These are phyloP conservation scores for Oncorhynchus kisutch DNA, from an alignment of 2,113 vertebrate species.

Conservation along the genomic window DNA sequence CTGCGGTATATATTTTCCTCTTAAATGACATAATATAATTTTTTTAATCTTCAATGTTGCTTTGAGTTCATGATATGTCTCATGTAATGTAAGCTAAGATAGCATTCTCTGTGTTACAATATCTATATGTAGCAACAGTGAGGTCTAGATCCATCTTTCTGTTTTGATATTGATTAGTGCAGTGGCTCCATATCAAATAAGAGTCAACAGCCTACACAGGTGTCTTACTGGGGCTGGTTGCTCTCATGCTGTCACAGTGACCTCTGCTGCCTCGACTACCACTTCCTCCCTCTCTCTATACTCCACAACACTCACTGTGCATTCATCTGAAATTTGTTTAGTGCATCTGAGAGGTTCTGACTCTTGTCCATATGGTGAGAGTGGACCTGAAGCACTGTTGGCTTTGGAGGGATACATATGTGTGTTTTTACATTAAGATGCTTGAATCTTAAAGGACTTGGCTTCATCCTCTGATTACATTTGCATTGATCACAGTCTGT, in stretches of 20 bases:
- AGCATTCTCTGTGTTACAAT: no score
- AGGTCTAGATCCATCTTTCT: slow-evolving; percentile 22
- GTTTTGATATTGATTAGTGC: slow-evolving; percentile 31
- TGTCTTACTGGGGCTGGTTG: slow-evolving; percentile 1
- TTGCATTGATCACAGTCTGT: no score
- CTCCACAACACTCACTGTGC: no score
- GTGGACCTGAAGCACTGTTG: slow-evolving; percentile 3
- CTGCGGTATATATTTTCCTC: no score
- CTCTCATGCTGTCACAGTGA: slow-evolving; percentile 66
- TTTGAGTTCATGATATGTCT: no score
- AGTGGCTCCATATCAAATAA: slow-evolving; percentile 21
- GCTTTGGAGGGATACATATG: slow-evolving; percentile 12
- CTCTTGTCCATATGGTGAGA: no score
- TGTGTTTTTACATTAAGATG: no score
- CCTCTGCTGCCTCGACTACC: slow-evolving; percentile 60
- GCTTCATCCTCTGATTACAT: no score
- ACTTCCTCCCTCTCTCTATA: slow-evolving; percentile 4
- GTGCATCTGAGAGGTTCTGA: slow-evolving; percentile 29
- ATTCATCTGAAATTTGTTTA: neutral
- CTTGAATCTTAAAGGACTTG: no score
- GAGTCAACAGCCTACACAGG: slow-evolving; percentile 31
- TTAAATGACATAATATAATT: no score
- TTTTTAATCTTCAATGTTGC: no score
- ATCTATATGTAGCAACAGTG: neutral
- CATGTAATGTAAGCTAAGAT: no score